Evolutionary conservation across 2,113 vertebrate genomes (phyloP).

Genomic region (Phodopus roborovskii): DNA sequence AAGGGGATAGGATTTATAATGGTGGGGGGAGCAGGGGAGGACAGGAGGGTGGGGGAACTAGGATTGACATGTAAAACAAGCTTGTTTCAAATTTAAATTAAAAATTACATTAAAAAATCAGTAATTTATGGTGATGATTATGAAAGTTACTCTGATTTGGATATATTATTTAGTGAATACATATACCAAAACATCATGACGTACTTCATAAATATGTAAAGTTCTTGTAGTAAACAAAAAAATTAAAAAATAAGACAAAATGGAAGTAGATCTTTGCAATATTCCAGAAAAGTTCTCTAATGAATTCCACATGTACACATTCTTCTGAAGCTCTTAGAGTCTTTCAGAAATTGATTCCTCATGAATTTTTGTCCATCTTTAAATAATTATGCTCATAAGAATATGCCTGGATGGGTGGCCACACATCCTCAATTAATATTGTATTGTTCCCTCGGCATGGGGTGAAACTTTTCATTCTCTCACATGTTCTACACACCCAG

Average conservation of each 20-base stretch:
- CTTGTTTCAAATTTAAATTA: too few species aligned
- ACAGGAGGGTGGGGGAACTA: too few species aligned
- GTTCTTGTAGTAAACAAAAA: too few species aligned
- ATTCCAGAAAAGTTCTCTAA: background rate
- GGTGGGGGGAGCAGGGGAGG: too few species aligned
- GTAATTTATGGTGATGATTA: background rate
- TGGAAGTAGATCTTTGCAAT: background rate
- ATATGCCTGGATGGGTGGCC: background rate
- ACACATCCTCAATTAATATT: too few species aligned
- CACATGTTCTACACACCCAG: background rate
- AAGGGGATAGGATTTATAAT: too few species aligned
- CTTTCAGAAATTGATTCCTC: background rate
- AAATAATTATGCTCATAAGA: background rate
- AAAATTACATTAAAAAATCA: too few species aligned
- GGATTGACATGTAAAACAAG: too few species aligned
- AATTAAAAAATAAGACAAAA: background rate
- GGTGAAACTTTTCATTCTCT: background rate
- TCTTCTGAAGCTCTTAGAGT: background rate
- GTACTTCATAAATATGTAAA: too few species aligned
- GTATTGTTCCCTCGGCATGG: too few species aligned
- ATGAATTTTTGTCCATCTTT: background rate
- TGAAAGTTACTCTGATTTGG: background rate
- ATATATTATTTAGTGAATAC: background rate
- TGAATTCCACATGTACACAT: background rate
- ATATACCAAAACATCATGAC: background rate